Conservation (phyloP, 2,797 vertebrate genomes). For the Cossypha niveicapilla region DNA sequence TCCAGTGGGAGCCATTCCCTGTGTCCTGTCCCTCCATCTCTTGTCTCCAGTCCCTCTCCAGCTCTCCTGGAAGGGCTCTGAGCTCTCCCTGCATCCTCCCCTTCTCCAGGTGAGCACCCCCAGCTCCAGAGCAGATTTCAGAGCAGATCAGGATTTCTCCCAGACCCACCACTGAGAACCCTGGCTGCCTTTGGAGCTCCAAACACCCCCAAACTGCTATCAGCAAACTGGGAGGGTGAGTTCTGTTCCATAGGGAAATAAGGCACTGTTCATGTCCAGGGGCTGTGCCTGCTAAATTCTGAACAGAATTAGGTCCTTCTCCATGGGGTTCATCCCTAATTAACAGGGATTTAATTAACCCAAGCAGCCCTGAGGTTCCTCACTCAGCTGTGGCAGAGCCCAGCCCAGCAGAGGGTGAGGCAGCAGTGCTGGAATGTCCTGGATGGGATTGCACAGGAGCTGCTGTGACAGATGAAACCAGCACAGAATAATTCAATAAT, state of each 20-base stretch:
- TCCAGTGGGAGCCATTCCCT: not conserved
- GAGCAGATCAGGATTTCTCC: too few species aligned
- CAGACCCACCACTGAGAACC: too few species aligned
- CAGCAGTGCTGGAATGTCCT: conserved; percentile 4
- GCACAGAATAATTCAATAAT: not conserved
- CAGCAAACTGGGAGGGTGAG: too few species aligned
- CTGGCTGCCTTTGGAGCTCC: too few species aligned
- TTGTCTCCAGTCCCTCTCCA: not conserved
- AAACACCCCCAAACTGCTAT: too few species aligned
- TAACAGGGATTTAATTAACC: not conserved
- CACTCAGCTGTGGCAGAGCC: not conserved
- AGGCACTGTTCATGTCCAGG: too few species aligned
- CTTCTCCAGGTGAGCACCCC: not conserved
- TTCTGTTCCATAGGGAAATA: too few species aligned
- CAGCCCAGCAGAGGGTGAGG: not conserved
- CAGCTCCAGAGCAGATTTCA: too few species aligned
- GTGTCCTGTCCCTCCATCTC: not conserved
- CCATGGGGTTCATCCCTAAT: not conserved
- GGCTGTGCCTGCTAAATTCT: too few species aligned
- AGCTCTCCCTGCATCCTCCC: not conserved
- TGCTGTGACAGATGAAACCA: not conserved
- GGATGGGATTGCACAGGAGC: not conserved
- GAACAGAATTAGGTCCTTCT: not conserved
- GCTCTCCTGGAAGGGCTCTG: not conserved
- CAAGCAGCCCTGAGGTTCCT: not conserved